phyloP scores from a whole-genome alignment of 2,113 vertebrate species.

The Poeciliopsis prolifica region DNA sequence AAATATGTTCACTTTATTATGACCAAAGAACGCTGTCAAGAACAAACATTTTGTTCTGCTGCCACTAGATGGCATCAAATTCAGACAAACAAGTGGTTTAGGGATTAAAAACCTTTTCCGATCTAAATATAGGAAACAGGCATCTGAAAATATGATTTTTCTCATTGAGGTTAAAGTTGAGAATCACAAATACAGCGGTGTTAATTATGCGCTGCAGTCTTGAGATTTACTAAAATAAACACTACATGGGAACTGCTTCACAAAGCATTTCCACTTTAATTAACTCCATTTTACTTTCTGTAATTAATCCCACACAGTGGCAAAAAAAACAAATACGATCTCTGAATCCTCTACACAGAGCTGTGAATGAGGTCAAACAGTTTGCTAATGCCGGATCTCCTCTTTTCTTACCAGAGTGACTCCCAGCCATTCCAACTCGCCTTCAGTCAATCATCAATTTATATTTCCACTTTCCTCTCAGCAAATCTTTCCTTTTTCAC shows the following conservation, averaged over 20 bases:
- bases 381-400: neutral
- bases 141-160: neutral
- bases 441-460: neutral
- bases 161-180: neutral
- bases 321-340: conserved; percentile 17
- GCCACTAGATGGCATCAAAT: neutral
- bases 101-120: neutral
- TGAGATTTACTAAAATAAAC: conserved; percentile 21
- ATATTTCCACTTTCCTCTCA: conserved; percentile 5
- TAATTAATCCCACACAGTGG: conserved; percentile 36
- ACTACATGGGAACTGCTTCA: conserved; percentile 22
- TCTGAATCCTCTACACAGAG: neutral
- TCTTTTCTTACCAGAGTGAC: neutral
- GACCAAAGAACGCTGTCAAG: neutral
- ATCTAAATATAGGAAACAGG: neutral
- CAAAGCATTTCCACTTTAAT: conserved; percentile 28
- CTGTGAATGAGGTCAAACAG: neutral
- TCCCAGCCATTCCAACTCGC: conserved; percentile 41
- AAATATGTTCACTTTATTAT: neutral
- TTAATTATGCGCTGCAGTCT: conserved; percentile 5
- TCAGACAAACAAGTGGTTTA: neutral
- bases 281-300: conserved; percentile 18
- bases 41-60: neutral
- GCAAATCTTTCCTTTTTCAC: neutral
- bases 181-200: conserved; percentile 1